These are phyloP conservation scores for Steatocranus sp. DNA, from an alignment of 2,797 vertebrate genomes.

Conservation along the genomic window DNA sequence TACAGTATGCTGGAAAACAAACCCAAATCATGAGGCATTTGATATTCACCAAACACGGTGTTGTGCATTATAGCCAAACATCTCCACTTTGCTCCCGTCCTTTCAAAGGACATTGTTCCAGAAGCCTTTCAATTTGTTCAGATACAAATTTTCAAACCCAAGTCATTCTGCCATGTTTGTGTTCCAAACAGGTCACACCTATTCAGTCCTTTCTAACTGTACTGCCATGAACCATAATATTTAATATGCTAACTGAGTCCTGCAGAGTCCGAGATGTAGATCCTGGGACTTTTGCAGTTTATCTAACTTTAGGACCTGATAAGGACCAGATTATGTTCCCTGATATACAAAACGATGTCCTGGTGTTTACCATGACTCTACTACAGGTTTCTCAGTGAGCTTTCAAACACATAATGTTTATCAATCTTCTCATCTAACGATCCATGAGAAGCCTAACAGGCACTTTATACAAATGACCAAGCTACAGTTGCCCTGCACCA, in stretches of 20 bases:
- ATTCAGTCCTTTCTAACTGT: neutral
- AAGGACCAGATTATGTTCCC: neutral
- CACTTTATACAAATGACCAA: neutral
- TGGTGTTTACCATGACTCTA: neutral
- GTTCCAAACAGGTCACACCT: neutral
- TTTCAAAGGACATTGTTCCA: neutral
- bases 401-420: neutral
- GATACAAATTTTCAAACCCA: neutral
- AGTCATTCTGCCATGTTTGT: neutral
- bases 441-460: neutral
- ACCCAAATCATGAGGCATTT: neutral
- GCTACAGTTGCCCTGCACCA: neutral
- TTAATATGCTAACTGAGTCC: neutral
- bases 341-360: neutral
- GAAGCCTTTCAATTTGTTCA: neutral
- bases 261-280: neutral
- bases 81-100: neutral
- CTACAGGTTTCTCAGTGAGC: neutral
- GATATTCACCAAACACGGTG: fast-evolving
- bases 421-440: neutral
- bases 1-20: neutral
- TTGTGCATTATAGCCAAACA: neutral
- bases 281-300: neutral
- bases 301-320: neutral
- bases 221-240: neutral